These are phyloP conservation scores for Cyclura pinguis DNA, from an alignment of 2,797 vertebrate species.

Conservation along the genomic window DNA sequence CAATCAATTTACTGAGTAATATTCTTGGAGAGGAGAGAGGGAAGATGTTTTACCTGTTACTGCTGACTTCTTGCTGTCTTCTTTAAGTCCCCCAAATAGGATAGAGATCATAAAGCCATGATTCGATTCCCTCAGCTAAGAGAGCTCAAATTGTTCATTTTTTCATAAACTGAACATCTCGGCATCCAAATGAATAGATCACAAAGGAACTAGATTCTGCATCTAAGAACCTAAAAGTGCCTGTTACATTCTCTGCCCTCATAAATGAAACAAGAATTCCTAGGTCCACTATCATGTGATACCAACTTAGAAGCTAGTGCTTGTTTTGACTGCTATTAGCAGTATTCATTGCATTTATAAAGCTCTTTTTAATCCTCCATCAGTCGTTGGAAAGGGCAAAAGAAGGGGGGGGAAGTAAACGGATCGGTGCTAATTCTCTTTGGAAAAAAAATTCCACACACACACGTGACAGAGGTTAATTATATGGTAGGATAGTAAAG, in stretches of 20 bases:
- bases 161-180: slow-evolving; percentile 50
- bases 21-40: neutral
- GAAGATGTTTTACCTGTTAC: slow-evolving; percentile 67
- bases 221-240: slow-evolving; percentile 64
- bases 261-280: slow-evolving; percentile 73
- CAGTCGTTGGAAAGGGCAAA: slow-evolving; percentile 41
- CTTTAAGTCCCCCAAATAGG: neutral
- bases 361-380: slow-evolving; percentile 39
- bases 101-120: neutral
- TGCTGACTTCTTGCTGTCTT: slow-evolving; percentile 55
- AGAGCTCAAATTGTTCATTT: neutral
- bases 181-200: slow-evolving; percentile 31
- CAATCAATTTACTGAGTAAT: slow-evolving; percentile 11
- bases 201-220: slow-evolving; percentile 56
- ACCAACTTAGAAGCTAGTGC: slow-evolving; percentile 63
- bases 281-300: slow-evolving; percentile 76
- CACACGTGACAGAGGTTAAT: neutral
- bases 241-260: slow-evolving; percentile 58
- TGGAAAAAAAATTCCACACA: slow-evolving; percentile 14
- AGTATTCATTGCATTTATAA: slow-evolving; percentile 54
- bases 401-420: slow-evolving; percentile 2
- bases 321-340: slow-evolving; percentile 58
- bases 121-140: slow-evolving; percentile 30
- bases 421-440: neutral
- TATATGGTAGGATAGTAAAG: slow-evolving; percentile 6